Evolutionary conservation across 2,888 invertebrate species (phyloP).

Genomic region (Machimus atricapillus): DNA sequence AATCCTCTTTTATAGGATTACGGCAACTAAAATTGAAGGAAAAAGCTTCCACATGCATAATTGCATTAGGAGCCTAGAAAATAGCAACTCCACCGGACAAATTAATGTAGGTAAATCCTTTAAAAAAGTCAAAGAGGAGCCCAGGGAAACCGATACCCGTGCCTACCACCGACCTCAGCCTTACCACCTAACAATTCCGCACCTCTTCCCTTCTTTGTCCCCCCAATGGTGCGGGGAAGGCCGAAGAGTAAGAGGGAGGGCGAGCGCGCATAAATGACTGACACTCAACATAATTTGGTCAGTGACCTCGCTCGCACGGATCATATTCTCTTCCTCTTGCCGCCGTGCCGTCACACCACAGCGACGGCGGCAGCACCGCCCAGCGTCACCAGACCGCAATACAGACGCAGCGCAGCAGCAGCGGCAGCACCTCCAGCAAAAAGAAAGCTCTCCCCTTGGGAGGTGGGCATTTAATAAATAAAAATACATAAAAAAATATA

Average conservation of each 20-base stretch:
- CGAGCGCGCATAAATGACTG: constrained; percentile 8
- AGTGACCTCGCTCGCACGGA: constrained; percentile 27
- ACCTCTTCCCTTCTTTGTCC: neutral
- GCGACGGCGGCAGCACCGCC: constrained; percentile 6
- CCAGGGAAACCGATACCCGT: neutral
- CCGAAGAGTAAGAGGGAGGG: neutral
- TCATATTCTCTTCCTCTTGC: constrained; percentile 19
- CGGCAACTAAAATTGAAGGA: constrained; percentile 19
- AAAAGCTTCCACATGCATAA: constrained; percentile 27
- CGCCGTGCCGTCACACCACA: neutral
- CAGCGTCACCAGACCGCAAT: constrained; percentile 10
- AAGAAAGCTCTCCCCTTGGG: neutral
- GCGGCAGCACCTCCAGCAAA: neutral
- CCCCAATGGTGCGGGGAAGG: neutral
- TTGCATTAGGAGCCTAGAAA: constrained; percentile 36
- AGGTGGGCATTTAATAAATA: neutral
- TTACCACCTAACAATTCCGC: neutral
- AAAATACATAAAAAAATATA: neutral
- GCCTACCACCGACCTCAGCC: neutral
- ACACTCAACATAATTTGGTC: constrained; percentile 33
- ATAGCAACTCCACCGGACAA: neutral
- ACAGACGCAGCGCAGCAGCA: neutral
- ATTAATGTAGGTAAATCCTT: constrained; percentile 40
- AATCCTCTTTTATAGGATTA: constrained; percentile 38
- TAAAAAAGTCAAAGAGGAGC: constrained; percentile 1